Evolutionary conservation across 1,140 invertebrate genomes (phyloP), one percentile per base, ranked within the genome.

Genomic region (Pygmarrhopalites habei): DNA sequence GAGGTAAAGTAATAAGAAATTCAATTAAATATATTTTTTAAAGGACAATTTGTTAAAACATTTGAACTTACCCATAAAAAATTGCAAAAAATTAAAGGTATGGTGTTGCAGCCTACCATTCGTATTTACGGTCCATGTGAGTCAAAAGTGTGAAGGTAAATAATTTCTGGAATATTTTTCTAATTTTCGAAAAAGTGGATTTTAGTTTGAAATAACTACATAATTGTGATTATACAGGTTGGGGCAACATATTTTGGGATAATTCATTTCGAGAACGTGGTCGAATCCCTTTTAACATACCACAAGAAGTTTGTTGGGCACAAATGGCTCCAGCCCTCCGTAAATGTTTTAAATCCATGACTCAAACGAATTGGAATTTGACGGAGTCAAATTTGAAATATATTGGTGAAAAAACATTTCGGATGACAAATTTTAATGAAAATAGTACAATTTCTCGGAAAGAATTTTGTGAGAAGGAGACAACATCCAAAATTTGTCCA

Each of bases 51-150:
- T n/a, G n/a, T n/a, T n/a, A n/a, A n/a, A n/a, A n/a, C n/a, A n/a
- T 39, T 39, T 17, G 35, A 39, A 10, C 17, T 39, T 10, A 49
- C 46, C 12, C 7, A 49, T 49, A 23, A 49, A 7, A 21, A 15
- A 15, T 49, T 49, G 46, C 19, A 49, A 12, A 14, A 21, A 15
- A 21, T 49, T 49, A 10, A 15, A 49, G 46, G 49, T 52, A 26
- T 52, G 49, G 49, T 52, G 49, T 23, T 52, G 49, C 49, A 26
- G 14, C n/a, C 10, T 52, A 7, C 49, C 49, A 26, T 52, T 52
- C 25, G 49, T 52, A 19, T 52, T 52, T 29, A 52, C 28, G 2
- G 49, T 52, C 14, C 49, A 52, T 23, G 49, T 52, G 21, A 52
- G 28, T 52, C 49, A 52, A 29, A 52, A 52, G 28, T 26, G 7